Evolutionary conservation across 2,888 invertebrate species (phyloP), one percentile per base, ranked within the genome.

Genomic region (Ametastegia equiseti): DNA sequence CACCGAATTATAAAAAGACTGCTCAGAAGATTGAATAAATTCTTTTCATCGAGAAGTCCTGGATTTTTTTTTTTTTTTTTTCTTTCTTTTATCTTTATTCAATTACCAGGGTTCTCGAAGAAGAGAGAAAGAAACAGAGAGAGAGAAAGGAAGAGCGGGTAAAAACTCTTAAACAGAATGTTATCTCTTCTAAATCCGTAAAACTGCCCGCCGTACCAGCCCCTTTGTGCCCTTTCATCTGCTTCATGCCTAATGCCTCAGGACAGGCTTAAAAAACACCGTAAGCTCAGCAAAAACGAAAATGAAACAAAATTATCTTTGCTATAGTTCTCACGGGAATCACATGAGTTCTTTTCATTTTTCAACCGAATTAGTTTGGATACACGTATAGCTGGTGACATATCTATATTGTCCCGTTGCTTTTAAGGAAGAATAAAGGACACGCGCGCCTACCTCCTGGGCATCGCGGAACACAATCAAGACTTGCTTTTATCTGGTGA

Each of bases 131-230:
- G 23, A 54, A 11, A 45, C 27, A 63, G 54, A 54, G 54, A 7
- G 23, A n/a, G n/a, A n/a, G 54, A 54, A 65, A 36, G n/a, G 36
- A 6, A 65, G 7, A 36, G 3, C 27, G 15, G 11, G 13, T 30
- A 67, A 67, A 71, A 71, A 47, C 27, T 45, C 54, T 30, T 13
- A 23, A 75, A 54, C 54, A 50, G 75, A 54, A 75, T 75, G 27
- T 75, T 54, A 75, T 50, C 54, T 75, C 54, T n/a, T 54, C n/a
- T 19, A 75, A 50, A 54, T 54, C 54, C 30, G 54, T 54, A 23
- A 75, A 45, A 50, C 75, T 39, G 65, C 65, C 65, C 33, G 65
- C 27, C 39, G 23, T 67, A 1, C 23, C 30, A 15, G 42, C 11
- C 36, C 27, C 13, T 71, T 47, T 30, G n/a, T n/a, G 30, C n/a